A percentile compares a stretch with the other conserved stretches of the same genome.
Evolutionary conservation across 2,888 invertebrate species (phyloP).

Genomic region (Ormyrus rosae): DNA sequence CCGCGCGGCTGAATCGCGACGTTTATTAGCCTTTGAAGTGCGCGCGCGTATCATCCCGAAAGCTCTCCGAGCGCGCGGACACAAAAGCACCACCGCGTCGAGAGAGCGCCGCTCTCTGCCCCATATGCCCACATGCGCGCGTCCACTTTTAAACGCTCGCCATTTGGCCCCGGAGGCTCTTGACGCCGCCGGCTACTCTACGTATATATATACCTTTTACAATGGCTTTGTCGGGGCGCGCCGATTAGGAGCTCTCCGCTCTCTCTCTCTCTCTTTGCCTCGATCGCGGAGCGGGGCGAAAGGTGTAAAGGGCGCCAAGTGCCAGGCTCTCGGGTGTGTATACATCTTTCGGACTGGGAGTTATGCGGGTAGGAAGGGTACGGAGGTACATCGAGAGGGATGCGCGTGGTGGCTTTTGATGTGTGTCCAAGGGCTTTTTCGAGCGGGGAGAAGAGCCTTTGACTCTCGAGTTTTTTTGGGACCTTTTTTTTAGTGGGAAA

Average conservation of each 20-base stretch:
- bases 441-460: no score
- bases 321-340: not conserved
- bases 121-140: conserved; percentile 25
- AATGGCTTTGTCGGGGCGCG: conserved; percentile 60
- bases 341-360: not conserved
- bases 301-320: conserved; percentile 40
- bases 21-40: conserved; percentile 60
- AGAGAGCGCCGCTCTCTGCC: conserved; percentile 5
- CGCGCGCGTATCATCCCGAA: conserved; percentile 55
- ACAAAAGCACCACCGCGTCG: conserved; percentile 7
- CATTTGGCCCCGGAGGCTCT: conserved; percentile 67
- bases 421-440: no score
- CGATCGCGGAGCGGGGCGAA: not conserved
- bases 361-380: conserved; percentile 36
- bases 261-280: no score
- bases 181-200: conserved; percentile 33
- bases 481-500: no score
- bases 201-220: conserved; percentile 24
- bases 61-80: conserved; percentile 16
- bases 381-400: conserved; percentile 3
- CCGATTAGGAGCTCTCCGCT: conserved; percentile 61
- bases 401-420: no score
- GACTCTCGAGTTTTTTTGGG: no score
- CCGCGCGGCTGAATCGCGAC: no score
- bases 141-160: conserved; percentile 59